A percentile compares a stretch with the other conserved stretches of the same genome.
phyloP scores from a whole-genome alignment of 2,888 invertebrate genomes.

The Hirtodrosophila trivittata region DNA sequence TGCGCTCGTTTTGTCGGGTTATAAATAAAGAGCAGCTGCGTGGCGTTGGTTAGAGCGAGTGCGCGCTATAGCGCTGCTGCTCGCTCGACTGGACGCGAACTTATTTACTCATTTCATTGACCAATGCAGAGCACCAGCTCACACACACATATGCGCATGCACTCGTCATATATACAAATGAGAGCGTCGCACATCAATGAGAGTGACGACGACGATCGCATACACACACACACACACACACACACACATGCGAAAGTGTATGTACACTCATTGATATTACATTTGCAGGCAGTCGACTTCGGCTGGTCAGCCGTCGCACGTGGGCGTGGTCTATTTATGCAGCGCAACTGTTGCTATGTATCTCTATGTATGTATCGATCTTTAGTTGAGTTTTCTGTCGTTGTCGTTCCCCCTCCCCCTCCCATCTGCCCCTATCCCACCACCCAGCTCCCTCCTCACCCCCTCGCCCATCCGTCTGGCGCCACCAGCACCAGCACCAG shows the following conservation, averaged over 20 bases:
- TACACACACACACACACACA: slow-evolving; percentile 21
- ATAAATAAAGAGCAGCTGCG: slow-evolving; percentile 59
- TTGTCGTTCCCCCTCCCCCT: neutral
- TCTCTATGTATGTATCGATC: slow-evolving; percentile 35
- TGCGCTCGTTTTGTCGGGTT: slow-evolving; percentile 55
- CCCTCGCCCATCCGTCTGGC: neutral
- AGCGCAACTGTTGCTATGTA: slow-evolving; percentile 48
- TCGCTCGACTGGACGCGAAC: slow-evolving; percentile 58
- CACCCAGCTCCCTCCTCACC: slow-evolving; percentile 7
- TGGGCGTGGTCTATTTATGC: slow-evolving; percentile 74
- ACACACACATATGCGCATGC: slow-evolving; percentile 14
- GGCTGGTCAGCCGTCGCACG: slow-evolving; percentile 46
- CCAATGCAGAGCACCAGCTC: slow-evolving; percentile 80
- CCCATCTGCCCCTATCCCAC: too few species aligned
- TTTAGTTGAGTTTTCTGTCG: slow-evolving; percentile 13
- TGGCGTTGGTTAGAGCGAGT: slow-evolving; percentile 47
- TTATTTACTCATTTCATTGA: slow-evolving; percentile 81
- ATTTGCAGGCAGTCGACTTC: slow-evolving; percentile 17
- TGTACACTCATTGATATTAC: slow-evolving; percentile 19
- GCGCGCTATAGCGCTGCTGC: slow-evolving; percentile 46
- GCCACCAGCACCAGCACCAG: neutral
- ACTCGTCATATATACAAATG: slow-evolving; percentile 31
- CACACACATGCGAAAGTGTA: neutral
- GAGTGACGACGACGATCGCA: slow-evolving; percentile 29
- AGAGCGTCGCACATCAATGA: slow-evolving; percentile 51